These are phyloP conservation scores for Mus spicilegus DNA, from an alignment of 2,113 vertebrate genomes.

Conservation along the genomic window DNA sequence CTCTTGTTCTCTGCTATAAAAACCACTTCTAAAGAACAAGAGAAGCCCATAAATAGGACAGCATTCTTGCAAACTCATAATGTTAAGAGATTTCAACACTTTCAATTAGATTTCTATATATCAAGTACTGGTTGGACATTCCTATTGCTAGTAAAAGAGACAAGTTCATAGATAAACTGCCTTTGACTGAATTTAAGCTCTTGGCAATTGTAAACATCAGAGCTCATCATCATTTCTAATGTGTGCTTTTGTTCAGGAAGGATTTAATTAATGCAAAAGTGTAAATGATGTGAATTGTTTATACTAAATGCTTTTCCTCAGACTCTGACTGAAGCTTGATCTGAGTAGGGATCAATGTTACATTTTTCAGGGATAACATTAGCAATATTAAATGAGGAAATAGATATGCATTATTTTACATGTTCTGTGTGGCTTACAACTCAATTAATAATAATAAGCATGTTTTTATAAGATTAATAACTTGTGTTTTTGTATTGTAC, in stretches of 20 bases:
- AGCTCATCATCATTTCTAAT: background rate
- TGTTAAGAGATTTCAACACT: background rate
- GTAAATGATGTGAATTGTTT: background rate
- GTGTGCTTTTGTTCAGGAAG: background rate
- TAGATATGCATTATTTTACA: background rate
- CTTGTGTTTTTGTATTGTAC: background rate
- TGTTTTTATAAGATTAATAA: background rate
- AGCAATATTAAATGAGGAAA: slow-evolving; percentile 38
- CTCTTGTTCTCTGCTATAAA: background rate
- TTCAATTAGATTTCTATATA: background rate
- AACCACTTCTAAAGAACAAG: background rate
- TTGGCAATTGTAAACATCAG: background rate
- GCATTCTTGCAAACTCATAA: rapidly evolving
- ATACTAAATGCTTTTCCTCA: background rate
- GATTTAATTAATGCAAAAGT: background rate
- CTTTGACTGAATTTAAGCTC: background rate
- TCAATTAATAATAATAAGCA: background rate
- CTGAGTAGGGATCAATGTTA: background rate
- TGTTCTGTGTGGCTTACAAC: background rate
- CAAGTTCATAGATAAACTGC: background rate
- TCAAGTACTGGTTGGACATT: background rate
- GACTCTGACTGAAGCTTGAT: background rate
- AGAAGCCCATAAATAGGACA: background rate
- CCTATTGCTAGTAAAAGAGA: background rate
- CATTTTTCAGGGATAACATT: background rate